Percentiles rank a stretch among this genome's conserved stretches.
Evolutionary conservation across 2,797 vertebrate genomes (phyloP).

Genomic region (Sebastes hopkinsi): DNA sequence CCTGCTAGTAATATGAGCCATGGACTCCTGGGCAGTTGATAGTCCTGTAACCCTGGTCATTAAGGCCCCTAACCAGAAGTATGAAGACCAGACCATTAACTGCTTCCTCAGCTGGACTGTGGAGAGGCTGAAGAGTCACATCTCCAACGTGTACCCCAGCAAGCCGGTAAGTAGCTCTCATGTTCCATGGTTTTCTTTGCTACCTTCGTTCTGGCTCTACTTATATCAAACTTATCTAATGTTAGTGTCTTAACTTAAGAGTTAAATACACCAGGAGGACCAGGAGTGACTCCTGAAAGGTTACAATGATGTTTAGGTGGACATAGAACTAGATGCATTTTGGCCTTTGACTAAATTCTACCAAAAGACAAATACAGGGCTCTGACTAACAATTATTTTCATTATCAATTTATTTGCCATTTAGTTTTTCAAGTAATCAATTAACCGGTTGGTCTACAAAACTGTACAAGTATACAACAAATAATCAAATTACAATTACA

Average conservation of each 20-base stretch:
- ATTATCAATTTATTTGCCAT: not conserved
- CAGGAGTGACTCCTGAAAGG: not conserved
- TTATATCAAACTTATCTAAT: not conserved
- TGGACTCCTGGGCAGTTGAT: conserved; percentile 87
- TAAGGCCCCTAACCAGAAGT: conserved; percentile 96
- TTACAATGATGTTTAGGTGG: not conserved
- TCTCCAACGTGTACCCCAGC: conserved; percentile 92
- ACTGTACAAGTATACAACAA: not conserved
- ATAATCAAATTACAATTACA: too few species aligned
- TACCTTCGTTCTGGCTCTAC: not conserved
- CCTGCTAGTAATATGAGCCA: conserved; percentile 72
- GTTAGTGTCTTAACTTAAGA: not conserved
- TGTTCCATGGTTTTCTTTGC: not conserved
- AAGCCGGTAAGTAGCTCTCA: conserved; percentile 86
- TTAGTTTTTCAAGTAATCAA: not conserved
- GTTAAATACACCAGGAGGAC: not conserved
- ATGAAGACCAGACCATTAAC: conserved; percentile 94
- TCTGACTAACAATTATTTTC: not conserved
- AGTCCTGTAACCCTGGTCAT: conserved; percentile 93
- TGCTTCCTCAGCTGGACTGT: conserved; percentile 97
- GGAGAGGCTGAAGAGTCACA: conserved; percentile 92
- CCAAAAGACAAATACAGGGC: not conserved
- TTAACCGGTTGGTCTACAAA: not conserved
- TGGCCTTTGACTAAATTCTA: not conserved
- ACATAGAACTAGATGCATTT: not conserved